These are phyloP conservation scores for Dicentrarchus labrax DNA, from an alignment of 2,113 vertebrate species.

Conservation along the genomic window DNA sequence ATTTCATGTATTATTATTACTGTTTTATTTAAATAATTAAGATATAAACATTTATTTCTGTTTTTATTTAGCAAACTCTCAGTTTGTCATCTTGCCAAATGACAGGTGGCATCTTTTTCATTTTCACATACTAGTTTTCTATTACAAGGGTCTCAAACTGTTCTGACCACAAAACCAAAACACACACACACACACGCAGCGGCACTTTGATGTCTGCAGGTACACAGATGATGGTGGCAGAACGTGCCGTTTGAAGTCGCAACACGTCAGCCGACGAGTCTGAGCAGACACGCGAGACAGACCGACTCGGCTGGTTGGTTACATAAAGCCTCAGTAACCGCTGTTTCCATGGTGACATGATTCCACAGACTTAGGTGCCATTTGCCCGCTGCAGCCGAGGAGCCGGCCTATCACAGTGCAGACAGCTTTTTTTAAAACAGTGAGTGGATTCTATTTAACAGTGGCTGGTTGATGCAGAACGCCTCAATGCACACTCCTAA, in stretches of 20 bases:
- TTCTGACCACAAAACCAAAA: neutral
- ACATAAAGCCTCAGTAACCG: constrained; percentile 55
- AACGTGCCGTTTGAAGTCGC: neutral
- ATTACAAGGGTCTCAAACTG: neutral
- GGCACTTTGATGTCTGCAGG: constrained; percentile 31
- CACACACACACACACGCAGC: neutral
- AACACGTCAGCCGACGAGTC: constrained; percentile 22
- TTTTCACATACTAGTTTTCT: neutral
- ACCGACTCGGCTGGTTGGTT: constrained; percentile 31
- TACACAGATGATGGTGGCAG: neutral
- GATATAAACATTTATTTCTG: neutral
- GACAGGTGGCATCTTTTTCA: constrained; percentile 6
- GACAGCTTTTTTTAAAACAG: constrained; percentile 7
- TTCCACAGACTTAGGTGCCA: constrained; percentile 22
- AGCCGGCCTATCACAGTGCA: constrained; percentile 41
- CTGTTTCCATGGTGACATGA: constrained; percentile 73
- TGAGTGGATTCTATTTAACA: constrained; percentile 11
- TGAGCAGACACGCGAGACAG: constrained; percentile 45
- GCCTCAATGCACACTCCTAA: neutral
- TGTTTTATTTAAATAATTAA: neutral
- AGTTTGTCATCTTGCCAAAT: neutral
- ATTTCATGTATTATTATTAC: neutral
- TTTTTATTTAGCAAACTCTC: neutral
- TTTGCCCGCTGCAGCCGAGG: constrained; percentile 50
- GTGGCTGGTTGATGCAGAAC: neutral